Evolutionary conservation across 2,797 vertebrate genomes (phyloP), one percentile per base, ranked within the genome.

Genomic region (Enteromius trimaculatus): DNA sequence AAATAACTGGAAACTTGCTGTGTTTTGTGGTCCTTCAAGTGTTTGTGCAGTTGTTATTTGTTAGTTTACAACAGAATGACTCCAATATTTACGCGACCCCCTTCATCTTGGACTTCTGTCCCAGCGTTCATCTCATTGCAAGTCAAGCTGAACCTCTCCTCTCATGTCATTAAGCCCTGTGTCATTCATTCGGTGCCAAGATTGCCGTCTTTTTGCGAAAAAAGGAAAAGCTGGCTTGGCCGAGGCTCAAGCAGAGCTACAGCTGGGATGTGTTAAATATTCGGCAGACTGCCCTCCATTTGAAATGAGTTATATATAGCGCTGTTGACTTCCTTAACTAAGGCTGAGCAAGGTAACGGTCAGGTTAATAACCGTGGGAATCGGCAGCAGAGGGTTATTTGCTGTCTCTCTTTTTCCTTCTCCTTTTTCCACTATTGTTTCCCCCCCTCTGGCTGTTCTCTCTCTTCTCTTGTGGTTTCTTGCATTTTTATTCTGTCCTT

Each of bases 251-350:
- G 97, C 96, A 96, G 96, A 94, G 97, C 96, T 97, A 97, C 97
- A 99, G 97, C 97, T 99, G 97, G 97, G 96, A 97, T 97, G 96
- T 97, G 96, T 98, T 99, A 98, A 96, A 97, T 96, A 97, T 99
- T 97, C 96, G 96, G 97, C 97, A 97, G 96, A 95, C 95, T 98
- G 97, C 96, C 96, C 96, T 97, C 94, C 94, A 96, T 97, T 97
- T 93, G 94, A 97, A 95, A 96, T 96, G 94, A 92, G 90, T 96
- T 98, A 97, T 97, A 97, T 98, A 97, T 97, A 98, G 96, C 96
- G 94, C 93, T 94, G 94, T 95, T 93, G 95, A 97, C 96, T 96
- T 97, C 95, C 92, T 94, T 97, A 97, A 97, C 96, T 95, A 97
- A 95, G 93, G 94, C 95, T 96, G 95, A 95, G 94, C 86, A 94